Percentiles rank a stretch among this genome's conserved stretches.
These are phyloP conservation scores for Idaea biselata DNA, from an alignment of 2,888 invertebrate species.

Conservation along the genomic window DNA sequence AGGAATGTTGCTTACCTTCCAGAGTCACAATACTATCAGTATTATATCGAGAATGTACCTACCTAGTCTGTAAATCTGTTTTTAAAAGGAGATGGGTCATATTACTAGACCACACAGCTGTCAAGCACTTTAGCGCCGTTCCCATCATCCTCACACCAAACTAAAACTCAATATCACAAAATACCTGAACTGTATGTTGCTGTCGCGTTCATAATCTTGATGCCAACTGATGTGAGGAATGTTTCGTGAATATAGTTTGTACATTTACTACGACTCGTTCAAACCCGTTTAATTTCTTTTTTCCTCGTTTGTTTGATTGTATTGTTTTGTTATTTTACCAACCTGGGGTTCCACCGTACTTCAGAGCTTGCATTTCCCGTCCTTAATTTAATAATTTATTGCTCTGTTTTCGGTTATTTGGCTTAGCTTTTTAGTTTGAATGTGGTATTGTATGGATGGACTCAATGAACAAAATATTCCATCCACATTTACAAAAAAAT, in stretches of 20 bases:
- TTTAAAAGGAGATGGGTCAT: neutral
- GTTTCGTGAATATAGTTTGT: constrained; percentile 7
- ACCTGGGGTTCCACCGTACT: too few species aligned
- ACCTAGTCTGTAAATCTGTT: neutral
- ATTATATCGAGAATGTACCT: neutral
- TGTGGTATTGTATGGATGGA: too few species aligned
- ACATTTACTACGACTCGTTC: constrained; percentile 8
- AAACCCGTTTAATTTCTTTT: constrained; percentile 17
- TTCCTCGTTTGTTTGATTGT: neutral
- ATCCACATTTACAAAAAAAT: too few species aligned
- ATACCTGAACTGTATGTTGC: constrained; percentile 43
- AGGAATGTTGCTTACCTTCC: neutral
- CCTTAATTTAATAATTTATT: too few species aligned
- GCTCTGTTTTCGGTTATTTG: too few species aligned
- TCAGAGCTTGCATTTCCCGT: too few species aligned
- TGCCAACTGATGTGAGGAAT: too few species aligned
- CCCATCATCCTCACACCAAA: neutral
- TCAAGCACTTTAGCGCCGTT: neutral
- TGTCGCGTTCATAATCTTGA: constrained; percentile 41
- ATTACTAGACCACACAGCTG: neutral
- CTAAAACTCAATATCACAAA: constrained; percentile 1
- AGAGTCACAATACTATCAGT: neutral
- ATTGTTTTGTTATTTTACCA: too few species aligned
- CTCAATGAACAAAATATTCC: too few species aligned
- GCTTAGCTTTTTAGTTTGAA: too few species aligned